A percentile compares a stretch with the other conserved stretches of the same genome.
Conservation (phyloP, 2,888 invertebrate genomes). For the Acanthopleura granulata region DNA sequence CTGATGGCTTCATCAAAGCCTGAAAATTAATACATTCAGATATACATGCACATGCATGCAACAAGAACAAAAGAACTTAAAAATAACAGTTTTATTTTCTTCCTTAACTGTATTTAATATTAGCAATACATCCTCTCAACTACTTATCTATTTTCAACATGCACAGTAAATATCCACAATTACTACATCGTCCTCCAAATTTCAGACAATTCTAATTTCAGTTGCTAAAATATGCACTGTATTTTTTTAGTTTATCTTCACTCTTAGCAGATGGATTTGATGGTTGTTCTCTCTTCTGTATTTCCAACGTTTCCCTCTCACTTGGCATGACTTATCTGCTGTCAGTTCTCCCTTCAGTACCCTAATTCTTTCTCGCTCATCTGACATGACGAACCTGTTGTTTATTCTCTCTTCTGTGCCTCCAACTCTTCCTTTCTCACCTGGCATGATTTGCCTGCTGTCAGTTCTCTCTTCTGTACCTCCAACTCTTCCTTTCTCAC, state of each 20-base stretch:
- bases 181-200: too few relatives aligned
- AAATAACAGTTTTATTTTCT: too few relatives aligned
- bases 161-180: too few relatives aligned
- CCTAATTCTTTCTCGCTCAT: conserved; percentile 10
- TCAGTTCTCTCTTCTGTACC: conserved; percentile 60
- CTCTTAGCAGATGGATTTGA: too few relatives aligned
- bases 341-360: conserved; percentile 60
- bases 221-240: too few relatives aligned
- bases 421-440: conserved; percentile 56
- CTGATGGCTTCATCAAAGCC: conserved; percentile 65
- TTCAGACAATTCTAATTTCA: too few relatives aligned
- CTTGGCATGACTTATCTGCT: conserved; percentile 46
- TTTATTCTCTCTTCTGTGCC: conserved; percentile 58
- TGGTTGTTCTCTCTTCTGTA: conserved; percentile 62
- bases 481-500: conserved; percentile 59
- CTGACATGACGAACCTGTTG: conserved; percentile 43
- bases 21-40: conserved; percentile 28
- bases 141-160: too few relatives aligned
- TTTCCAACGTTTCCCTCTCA: conserved; percentile 62
- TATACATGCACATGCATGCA: too few relatives aligned
- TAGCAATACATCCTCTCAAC: too few relatives aligned
- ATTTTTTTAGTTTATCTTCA: too few relatives aligned
- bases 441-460: conserved; percentile 41
- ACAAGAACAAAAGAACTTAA: too few relatives aligned
- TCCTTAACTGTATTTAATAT: too few relatives aligned